A percentile compares a stretch with the other conserved stretches of the same genome.
phyloP scores from a whole-genome alignment of 2,797 vertebrate species.

The Melanotaenia trifasciata region DNA sequence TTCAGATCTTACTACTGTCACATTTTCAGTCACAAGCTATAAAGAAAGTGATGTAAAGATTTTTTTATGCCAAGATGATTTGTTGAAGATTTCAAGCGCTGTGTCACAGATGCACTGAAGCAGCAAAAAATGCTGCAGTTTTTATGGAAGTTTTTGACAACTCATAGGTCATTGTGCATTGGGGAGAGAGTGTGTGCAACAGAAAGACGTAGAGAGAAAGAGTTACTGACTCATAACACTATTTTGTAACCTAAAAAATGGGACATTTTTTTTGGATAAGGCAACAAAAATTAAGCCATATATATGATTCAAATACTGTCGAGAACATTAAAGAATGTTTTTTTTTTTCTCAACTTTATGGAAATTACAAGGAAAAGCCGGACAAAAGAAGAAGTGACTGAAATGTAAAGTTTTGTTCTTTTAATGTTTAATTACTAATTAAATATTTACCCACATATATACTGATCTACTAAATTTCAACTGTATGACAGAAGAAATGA shows the following conservation, averaged over 20 bases:
- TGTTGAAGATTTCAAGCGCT: slow-evolving; percentile 16
- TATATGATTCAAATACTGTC: neutral
- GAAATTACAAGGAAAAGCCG: neutral
- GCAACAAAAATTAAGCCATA: too few relatives aligned
- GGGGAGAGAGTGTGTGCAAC: neutral
- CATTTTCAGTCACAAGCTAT: slow-evolving; percentile 13
- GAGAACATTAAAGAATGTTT: neutral
- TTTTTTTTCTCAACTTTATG: neutral
- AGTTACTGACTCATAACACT: neutral
- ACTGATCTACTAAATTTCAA: slow-evolving; percentile 13
- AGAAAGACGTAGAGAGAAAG: slow-evolving; percentile 1
- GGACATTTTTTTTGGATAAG: neutral
- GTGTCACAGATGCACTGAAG: slow-evolving; percentile 7
- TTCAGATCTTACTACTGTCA: neutral
- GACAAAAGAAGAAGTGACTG: neutral
- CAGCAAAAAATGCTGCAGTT: slow-evolving; percentile 12
- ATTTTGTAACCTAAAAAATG: slow-evolving; percentile 1
- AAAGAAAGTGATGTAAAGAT: slow-evolving; percentile 31
- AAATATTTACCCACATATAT: neutral
- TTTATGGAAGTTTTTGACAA: slow-evolving; percentile 30
- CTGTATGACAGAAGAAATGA: slow-evolving; percentile 4
- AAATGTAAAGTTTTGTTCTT: neutral
- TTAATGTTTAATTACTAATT: neutral
- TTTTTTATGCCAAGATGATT: slow-evolving; percentile 32
- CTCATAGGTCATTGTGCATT: slow-evolving; percentile 4